Conservation (phyloP, 2,797 vertebrate genomes). For the Calcarius lapponicus region DNA sequence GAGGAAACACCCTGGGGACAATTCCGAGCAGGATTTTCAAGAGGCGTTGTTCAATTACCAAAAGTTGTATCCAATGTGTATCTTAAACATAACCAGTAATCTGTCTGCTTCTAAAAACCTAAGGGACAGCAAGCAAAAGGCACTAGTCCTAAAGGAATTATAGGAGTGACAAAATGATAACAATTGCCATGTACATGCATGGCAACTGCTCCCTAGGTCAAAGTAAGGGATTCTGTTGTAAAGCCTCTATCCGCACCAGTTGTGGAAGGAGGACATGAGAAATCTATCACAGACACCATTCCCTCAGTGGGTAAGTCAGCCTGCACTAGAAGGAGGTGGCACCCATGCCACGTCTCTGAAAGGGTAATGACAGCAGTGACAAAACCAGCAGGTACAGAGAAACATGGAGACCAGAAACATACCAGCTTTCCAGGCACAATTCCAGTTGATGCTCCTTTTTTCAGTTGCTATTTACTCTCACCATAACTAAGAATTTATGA, state of each 20-base stretch:
- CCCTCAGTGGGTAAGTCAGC: background rate
- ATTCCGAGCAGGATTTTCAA: constrained; percentile 73
- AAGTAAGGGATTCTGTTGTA: background rate
- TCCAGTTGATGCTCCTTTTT: background rate
- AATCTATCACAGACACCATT: background rate
- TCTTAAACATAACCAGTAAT: constrained; percentile 59
- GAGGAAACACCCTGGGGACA: constrained; percentile 77
- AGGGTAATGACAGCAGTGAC: background rate
- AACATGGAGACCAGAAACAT: background rate
- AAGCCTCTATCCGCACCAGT: background rate
- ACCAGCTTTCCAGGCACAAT: background rate
- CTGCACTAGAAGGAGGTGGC: background rate
- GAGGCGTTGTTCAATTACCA: constrained; percentile 74
- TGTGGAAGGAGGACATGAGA: background rate
- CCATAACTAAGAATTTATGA: background rate
- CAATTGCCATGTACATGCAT: background rate
- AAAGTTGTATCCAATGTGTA: constrained; percentile 72
- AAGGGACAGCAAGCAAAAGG: constrained; percentile 45
- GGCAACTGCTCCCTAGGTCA: background rate
- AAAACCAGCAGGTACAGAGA: background rate
- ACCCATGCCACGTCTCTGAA: accelerated
- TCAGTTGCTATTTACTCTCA: background rate
- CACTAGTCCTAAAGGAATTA: background rate
- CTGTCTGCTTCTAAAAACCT: constrained; percentile 34
- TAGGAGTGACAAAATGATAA: background rate